Evolutionary conservation across 2,113 vertebrate genomes (phyloP), one percentile per base, ranked within the genome.

Genomic region (Brachionichthys hirsutus): DNA sequence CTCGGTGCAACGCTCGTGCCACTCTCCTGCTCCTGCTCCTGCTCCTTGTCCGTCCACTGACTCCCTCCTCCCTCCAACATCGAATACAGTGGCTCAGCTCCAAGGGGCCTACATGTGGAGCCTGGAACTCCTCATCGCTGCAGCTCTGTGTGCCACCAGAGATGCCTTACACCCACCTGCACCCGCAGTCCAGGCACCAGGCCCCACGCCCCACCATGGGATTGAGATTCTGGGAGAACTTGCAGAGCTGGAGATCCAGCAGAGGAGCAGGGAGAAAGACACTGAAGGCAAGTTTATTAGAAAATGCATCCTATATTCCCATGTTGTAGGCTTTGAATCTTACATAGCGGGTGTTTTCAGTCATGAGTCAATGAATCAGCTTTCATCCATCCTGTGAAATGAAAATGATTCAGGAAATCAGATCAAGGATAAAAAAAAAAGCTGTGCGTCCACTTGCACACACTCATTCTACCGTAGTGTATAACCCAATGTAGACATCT

Each of bases 151-250:
- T 56, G 85, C 90, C 91, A 83, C 92, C 88, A 73, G 94, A 91
- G 88, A 92, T 93, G 81, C 93, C 63, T 77, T 82, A 89, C 0
- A 68, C 70, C 1, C 58, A 67, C 67, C 68, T 15, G 20, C 54
- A 24, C 76, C 77, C 11, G 56, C 43, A 5, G 20, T 54, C 30
- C 78, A 6, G 58, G n/a, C 70, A 35, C 70, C 51, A 0, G 71
- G 78, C 66, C 43, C 74, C 6, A 49, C 88, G 70, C 81, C 89
- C 60, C 92, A 92, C 85, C 92, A 88, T 0, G 95, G 96, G 4
- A 95, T 98, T 46, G 93, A 94, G 68, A 92, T 98, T 73, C 92
- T 98, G 77, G 95, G 95, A 1, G 96, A 97, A 65, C 87, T 98
- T 62, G 95, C 94, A 0, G 94, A 96, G 45, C 88, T 98, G 86